Evolutionary conservation across 2,113 vertebrate genomes (phyloP).

Genomic region (Beaufortia kweichowensis): DNA sequence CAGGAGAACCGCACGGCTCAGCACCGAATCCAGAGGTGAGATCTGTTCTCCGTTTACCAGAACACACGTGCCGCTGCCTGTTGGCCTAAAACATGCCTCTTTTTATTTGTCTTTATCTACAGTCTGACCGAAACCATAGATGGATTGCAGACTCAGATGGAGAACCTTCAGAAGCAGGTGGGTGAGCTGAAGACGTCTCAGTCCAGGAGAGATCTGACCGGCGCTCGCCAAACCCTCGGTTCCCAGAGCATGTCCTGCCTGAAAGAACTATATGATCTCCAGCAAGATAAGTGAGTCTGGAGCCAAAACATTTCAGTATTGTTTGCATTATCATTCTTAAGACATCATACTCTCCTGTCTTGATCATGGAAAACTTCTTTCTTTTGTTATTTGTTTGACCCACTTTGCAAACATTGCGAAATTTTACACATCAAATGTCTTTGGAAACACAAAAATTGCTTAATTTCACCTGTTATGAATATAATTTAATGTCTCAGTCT

Average conservation of each 20-base stretch:
- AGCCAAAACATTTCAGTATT: not conserved
- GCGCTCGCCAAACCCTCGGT: conserved; percentile 71
- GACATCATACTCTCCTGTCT: not conserved
- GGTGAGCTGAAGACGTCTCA: conserved; percentile 80
- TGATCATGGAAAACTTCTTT: no score
- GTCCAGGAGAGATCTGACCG: conserved; percentile 64
- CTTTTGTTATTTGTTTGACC: no score
- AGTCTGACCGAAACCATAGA: conserved; percentile 91
- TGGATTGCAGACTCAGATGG: conserved; percentile 82
- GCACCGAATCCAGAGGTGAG: conserved; percentile 86
- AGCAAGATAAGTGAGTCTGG: conserved; percentile 75
- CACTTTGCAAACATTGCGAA: no score
- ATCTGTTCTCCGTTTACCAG: not conserved
- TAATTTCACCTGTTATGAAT: no score
- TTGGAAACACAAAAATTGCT: no score
- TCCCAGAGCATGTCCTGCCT: conserved; percentile 84
- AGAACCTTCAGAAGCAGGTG: conserved; percentile 86
- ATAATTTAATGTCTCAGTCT: no score
- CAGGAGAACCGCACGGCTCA: conserved; percentile 86
- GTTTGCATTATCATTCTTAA: not conserved
- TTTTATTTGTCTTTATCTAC: not conserved
- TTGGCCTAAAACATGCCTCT: not conserved
- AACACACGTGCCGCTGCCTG: not conserved
- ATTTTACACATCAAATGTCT: no score
- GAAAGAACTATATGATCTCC: conserved; percentile 88